These are phyloP conservation scores for Ptychobarbus kaznakovi DNA, from an alignment of 2,797 vertebrate species.

Conservation along the genomic window DNA sequence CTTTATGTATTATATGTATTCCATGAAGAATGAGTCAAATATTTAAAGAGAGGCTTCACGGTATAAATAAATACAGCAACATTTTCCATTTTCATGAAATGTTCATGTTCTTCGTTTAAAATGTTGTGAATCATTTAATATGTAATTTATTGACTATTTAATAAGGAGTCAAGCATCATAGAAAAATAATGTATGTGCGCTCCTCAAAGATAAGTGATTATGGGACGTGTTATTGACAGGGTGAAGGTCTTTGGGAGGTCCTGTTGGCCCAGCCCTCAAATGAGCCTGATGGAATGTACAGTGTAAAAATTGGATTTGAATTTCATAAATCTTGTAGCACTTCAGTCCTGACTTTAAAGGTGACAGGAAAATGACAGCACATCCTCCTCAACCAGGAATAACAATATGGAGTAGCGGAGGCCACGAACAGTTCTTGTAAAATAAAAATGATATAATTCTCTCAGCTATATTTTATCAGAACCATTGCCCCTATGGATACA, in stretches of 20 bases:
- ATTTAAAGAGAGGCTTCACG: neutral
- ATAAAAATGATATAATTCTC: slow-evolving; percentile 71
- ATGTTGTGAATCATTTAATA: neutral
- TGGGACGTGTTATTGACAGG: slow-evolving; percentile 34
- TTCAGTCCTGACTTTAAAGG: slow-evolving; percentile 71
- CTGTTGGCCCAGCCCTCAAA: slow-evolving; percentile 50
- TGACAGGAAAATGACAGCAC: slow-evolving; percentile 71
- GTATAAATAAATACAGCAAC: neutral
- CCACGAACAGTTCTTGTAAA: slow-evolving; percentile 64
- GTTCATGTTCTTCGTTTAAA: neutral
- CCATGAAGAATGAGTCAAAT: neutral
- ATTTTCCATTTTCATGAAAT: neutral
- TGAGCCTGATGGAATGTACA: slow-evolving; percentile 30
- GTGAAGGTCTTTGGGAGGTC: slow-evolving; percentile 26
- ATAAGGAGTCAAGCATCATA: neutral
- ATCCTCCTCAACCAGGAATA: slow-evolving; percentile 66
- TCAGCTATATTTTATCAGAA: slow-evolving; percentile 68
- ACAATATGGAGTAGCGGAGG: slow-evolving; percentile 62
- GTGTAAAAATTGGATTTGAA: slow-evolving; percentile 69
- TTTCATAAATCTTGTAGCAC: slow-evolving; percentile 71
- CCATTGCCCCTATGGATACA: slow-evolving; percentile 66
- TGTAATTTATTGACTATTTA: neutral
- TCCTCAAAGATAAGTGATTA: neutral
- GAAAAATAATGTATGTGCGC: neutral
- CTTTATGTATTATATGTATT: neutral